Evolutionary conservation across 30 jellyfish, hydroid and myxozoan genomes (phyloP), one percentile per base, ranked within the genome.

Genomic region (Turritopsis dohrnii): DNA sequence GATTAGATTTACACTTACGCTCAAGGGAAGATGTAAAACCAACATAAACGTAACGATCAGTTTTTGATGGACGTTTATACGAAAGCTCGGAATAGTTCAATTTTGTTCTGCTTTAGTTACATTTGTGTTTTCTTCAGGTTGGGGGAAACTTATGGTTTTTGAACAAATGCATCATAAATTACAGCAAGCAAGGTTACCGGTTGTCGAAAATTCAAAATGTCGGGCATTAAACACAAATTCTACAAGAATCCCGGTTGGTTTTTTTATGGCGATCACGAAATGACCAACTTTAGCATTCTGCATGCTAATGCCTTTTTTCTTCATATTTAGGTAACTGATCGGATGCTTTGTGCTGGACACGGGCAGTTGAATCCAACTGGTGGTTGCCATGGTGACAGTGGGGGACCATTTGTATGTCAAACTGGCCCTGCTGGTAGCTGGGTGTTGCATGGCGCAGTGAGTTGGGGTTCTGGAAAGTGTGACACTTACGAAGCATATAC

Each of bases 311-410:
- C 74, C 84, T 28, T 71, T 17, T 76, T 75, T n/a, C 8, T 0
- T 25, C 7, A n/a, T n/a, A 24, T 65, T 19, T 52, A 85, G 96
- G 83, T 93, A 74, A 93, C 96, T 8, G 71, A 71, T 13, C 52
- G 85, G 24, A 93, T 93, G 98, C 86, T 93, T 21, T 93, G 98
- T 54, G 98, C 96, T 18, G 98, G 98, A 13, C 76, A 87, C 65
- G 98, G 98, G 18, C 97, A 96, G 19, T 52, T 79, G 17, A 71
- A 79, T 25, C 84, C 90, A 21, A 86, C 84, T 21, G 89, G 96
- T 75, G 98, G 98, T 88, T 93, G 98, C 89, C 98, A 93, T 60
- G 98, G 98, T 26, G 98, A 93, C 71, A 84, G 96, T 81, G 98
- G 98, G 60, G 98, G 98, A 16, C 98, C 98, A 72, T 86, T 90